Evolutionary conservation across 2,797 vertebrate species (phyloP).

Genomic region (Characodon lateralis): DNA sequence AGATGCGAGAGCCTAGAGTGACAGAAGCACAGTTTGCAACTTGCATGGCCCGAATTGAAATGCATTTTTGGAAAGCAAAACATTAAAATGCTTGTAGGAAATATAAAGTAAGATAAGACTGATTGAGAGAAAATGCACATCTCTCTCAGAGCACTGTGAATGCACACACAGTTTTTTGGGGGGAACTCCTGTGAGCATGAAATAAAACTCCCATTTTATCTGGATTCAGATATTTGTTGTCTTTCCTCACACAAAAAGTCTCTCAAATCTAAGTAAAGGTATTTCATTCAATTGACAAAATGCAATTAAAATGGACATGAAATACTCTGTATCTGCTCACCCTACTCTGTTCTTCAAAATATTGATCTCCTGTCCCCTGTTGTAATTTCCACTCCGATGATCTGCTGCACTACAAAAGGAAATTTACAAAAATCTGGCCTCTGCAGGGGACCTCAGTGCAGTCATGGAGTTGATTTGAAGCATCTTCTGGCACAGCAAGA

Average conservation of each 20-base stretch:
- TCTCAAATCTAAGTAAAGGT: not conserved
- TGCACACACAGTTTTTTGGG: conserved; percentile 28
- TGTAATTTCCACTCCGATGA: conserved; percentile 44
- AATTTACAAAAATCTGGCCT: conserved; percentile 26
- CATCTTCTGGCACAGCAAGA: conserved; percentile 7
- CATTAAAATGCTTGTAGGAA: conserved; percentile 30
- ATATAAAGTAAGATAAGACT: conserved; percentile 8
- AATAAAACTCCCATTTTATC: conserved; percentile 57
- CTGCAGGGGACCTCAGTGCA: conserved; percentile 30
- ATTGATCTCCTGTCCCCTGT: conserved; percentile 66
- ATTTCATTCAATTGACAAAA: conserved; percentile 8
- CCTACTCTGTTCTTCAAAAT: conserved; percentile 27
- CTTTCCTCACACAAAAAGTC: not conserved
- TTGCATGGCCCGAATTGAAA: conserved; percentile 63
- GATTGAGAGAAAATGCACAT: conserved; percentile 3
- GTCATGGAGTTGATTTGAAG: conserved; percentile 15
- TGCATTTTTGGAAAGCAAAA: conserved; percentile 32
- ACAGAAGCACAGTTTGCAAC: conserved; percentile 42
- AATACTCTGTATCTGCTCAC: conserved; percentile 22
- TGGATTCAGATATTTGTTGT: not conserved
- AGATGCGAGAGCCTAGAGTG: conserved; percentile 38
- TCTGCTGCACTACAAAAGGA: conserved; percentile 22
- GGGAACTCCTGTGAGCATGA: conserved; percentile 35
- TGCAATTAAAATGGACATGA: conserved; percentile 14
- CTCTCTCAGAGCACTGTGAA: conserved; percentile 16